Evolutionary conservation across 2,113 vertebrate species (phyloP), one percentile per base, ranked within the genome.

Genomic region (Gulo gulo): DNA sequence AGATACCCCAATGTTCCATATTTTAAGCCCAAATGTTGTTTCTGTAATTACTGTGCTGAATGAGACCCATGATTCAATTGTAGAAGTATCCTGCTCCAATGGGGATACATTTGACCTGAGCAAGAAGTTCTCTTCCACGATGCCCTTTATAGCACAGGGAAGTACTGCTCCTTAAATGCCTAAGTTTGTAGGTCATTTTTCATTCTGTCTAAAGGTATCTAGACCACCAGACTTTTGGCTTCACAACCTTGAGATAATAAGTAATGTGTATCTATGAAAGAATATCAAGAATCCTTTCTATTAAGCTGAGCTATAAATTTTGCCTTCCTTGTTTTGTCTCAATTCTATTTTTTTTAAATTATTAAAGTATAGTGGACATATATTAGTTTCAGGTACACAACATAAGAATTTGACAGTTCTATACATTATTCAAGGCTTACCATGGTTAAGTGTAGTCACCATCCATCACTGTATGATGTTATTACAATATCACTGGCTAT

Each of bases 21-120:
- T 91, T 96, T 94, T 87, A 34, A 97, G 63, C 50, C 8, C 79
- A 96, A 97, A 95, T 29, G 42, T 82, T 95, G 10, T 96, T 94
- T 91, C 71, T 91, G 4, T 79, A 96, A 93, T 94, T 81, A 83
- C 73, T 29, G 6, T 45, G 31, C 34, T 81, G 47, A 97, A 95
- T 2, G 1, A 96, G 55, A 80, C 34, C 39, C 26, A 63, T 83
- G 55, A 88, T 76, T 36, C 87, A 97, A 87, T 0, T 87, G 79
- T 87, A 91, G 24, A 67, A 69, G 23, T 55, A 82, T 50, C 96
- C n/a, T 76, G 4, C 63, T 96, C 61, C 78, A 42, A 2, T 14
- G 86, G 55, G 86, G 59, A 61, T 31, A 63, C 74, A 71, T 34
- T 76, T 88, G 93, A 85, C 79, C 39, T 65, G 31, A 88, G 39